phyloP scores from a whole-genome alignment of 2,888 invertebrate genomes.

The Heteromurus nitidus region DNA sequence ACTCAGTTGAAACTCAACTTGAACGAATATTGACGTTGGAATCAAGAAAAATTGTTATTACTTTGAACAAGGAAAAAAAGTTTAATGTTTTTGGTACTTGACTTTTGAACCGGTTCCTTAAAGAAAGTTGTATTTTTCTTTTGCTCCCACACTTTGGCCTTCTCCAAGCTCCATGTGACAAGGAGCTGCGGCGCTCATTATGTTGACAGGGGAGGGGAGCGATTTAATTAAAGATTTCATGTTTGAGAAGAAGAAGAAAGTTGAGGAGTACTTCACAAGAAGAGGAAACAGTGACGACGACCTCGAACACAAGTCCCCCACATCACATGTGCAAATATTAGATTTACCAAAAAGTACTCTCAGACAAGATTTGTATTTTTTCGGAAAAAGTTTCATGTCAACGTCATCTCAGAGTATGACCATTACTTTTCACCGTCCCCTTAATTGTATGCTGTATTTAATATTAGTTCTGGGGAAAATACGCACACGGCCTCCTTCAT shows the following conservation, averaged over 20 bases:
- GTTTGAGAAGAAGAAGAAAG: no score
- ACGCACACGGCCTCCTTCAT: conserved; percentile 28
- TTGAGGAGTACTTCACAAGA: no score
- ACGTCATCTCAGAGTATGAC: not conserved
- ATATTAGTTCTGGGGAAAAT: conserved; percentile 35
- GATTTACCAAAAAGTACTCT: no score
- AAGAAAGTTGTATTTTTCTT: conserved; percentile 1
- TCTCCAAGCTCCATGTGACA: conserved; percentile 25
- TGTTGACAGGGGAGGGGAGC: conserved; percentile 27
- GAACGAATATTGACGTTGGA: no score
- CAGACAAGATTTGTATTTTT: no score
- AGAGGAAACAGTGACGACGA: no score
- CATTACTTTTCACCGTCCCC: not conserved
- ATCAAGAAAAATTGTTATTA: not conserved
- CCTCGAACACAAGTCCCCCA: no score
- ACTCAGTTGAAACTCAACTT: no score
- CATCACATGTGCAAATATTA: no score
- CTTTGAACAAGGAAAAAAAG: no score
- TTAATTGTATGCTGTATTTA: conserved; percentile 12
- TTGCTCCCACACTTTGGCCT: not conserved
- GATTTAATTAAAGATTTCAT: conserved; percentile 58
- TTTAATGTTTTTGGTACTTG: no score
- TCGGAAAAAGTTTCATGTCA: not conserved
- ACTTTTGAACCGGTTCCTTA: not conserved
- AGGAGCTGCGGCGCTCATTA: conserved; percentile 32